phyloP scores from a whole-genome alignment of 2,888 invertebrate species.

The Diarsia rubi region DNA sequence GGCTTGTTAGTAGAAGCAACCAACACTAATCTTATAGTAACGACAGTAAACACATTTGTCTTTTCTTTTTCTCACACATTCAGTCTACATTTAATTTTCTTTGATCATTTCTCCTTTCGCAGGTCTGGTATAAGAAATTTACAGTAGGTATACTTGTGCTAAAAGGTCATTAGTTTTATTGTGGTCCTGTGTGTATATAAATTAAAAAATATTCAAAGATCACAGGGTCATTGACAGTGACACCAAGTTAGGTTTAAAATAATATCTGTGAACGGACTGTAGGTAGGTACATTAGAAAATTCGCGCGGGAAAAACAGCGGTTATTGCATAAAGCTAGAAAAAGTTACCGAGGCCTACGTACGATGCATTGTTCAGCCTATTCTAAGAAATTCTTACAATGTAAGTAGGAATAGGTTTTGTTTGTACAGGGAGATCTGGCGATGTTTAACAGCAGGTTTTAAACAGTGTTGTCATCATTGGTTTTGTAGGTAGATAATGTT shows the following conservation, averaged over 20 bases:
- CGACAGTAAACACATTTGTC: background rate
- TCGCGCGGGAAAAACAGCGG: constrained; percentile 58
- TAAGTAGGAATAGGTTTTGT: constrained; percentile 53
- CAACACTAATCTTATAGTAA: background rate
- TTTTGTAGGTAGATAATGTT: constrained; percentile 10
- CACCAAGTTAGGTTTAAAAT: background rate
- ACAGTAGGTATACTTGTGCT: background rate
- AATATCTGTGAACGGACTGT: constrained; percentile 8
- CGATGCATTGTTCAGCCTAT: constrained; percentile 64
- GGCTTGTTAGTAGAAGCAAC: background rate
- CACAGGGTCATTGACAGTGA: background rate
- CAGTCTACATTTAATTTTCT: background rate
- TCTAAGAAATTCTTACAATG: constrained; percentile 61
- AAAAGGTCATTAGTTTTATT: background rate
- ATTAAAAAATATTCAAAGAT: background rate
- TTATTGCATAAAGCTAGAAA: constrained; percentile 61
- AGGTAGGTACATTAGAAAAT: constrained; percentile 66
- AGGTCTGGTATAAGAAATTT: background rate
- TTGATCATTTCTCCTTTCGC: background rate
- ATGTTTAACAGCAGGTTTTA: constrained; percentile 31
- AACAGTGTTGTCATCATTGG: constrained; percentile 14
- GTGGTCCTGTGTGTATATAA: background rate
- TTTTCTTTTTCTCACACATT: background rate
- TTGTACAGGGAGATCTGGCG: constrained; percentile 41
- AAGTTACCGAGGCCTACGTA: constrained; percentile 50